Evolutionary conservation across 1,140 invertebrate species (phyloP), one percentile per base, ranked within the genome.

Genomic region (Teleopsis dalmanni): DNA sequence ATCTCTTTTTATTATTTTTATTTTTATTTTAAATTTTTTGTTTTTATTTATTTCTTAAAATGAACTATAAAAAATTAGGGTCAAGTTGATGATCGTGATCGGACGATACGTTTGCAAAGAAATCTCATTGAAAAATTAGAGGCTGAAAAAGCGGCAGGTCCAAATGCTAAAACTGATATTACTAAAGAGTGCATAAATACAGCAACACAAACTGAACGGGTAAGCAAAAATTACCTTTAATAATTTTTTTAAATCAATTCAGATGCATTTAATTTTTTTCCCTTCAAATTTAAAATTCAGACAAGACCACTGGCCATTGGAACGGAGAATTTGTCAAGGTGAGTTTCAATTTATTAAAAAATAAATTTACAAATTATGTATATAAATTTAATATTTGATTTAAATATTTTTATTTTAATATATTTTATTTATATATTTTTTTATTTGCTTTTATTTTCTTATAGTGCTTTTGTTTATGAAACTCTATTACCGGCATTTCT

Each of bases 151-250:
- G 54, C 59, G 31, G 61, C 56, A 47, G 46, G 55, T 23, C 35
- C 23, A 18, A 48, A 18, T 22, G 40, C 49, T 47, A 41, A 48
- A 27, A 40, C 48, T 18, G 33, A 31, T 23, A 40, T 14, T 13
- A 16, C 38, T 21, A 61, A 73, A 60, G 53, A 69, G 57, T 52
- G 56, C 52, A 76, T 76, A 51, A 84, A 85, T 65, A 80, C 81
- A 47, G 79, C 83, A 44, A 85, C 83, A 34, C 84, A 86, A 68
- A 86, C 84, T 14, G 83, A 86, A 62, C 79, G 81, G 73, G 81
- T 84, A 74, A 53, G 46, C 58, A 11, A 16, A 31, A 41, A 22
- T 6, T 11, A 13, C 33, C 25, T 13, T 31, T 3, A 36, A 7
- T 36, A 7, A 36, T 22, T 40, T 31, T 50, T 21, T 14, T 26